Percentiles rank a stretch among this genome's conserved stretches.
Conservation (phyloP, 2,113 vertebrate species). For the Saguinus imperator region DNA sequence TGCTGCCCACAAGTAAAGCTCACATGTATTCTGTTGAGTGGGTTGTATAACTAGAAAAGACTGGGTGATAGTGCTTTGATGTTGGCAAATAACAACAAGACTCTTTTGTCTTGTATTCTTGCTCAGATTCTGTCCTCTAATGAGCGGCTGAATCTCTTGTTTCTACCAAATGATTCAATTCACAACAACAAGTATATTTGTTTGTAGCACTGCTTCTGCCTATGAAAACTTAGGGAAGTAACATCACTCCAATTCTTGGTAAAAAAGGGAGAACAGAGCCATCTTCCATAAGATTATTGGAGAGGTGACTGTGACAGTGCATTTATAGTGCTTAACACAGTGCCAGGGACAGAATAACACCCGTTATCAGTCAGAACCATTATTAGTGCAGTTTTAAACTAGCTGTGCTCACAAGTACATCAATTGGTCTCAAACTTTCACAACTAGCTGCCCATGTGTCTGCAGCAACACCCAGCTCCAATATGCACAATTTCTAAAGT, state of each 20-base stretch:
- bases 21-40: neutral
- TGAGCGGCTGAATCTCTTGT: neutral
- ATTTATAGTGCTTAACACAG: neutral
- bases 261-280: neutral
- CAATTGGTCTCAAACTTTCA: neutral
- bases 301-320: neutral
- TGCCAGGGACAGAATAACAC: neutral
- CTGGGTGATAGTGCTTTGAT: neutral
- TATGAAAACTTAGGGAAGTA: neutral
- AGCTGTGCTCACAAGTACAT: neutral
- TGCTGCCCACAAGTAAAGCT: neutral
- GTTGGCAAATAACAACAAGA: neutral
- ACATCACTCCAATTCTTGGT: neutral
- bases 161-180: neutral
- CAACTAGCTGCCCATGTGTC: no score
- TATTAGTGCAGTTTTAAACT: neutral
- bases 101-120: rapidly evolving
- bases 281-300: neutral
- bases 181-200: neutral
- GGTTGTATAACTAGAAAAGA: neutral
- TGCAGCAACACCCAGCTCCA: neutral
- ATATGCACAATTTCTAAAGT: neutral
- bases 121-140: neutral
- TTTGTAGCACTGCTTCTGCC: neutral
- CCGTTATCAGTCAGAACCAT: neutral